These are phyloP conservation scores for Drosophila saltans DNA, from an alignment of 1,140 invertebrate species.

Conservation along the genomic window DNA sequence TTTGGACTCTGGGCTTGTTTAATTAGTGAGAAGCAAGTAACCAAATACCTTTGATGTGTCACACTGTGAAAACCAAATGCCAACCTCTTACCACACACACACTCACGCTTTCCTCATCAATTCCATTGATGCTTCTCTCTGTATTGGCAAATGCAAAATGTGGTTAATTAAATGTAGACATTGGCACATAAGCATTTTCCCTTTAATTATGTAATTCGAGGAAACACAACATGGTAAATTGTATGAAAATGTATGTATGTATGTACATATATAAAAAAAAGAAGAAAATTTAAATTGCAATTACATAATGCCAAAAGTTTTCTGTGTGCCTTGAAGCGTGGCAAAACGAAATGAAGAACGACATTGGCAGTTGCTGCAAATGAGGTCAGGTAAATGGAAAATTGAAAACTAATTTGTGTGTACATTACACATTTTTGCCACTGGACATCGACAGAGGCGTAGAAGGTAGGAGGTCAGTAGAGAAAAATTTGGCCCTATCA, in stretches of 20 bases:
- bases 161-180: slow-evolving; percentile 77
- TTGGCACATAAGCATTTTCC: slow-evolving; percentile 51
- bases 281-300: slow-evolving; percentile 5
- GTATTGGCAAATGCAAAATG: slow-evolving; percentile 45
- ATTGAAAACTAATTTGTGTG: slow-evolving; percentile 54
- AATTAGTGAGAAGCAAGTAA: slow-evolving; percentile 48
- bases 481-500: too few relatives aligned
- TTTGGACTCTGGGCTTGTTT: slow-evolving; percentile 41
- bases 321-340: slow-evolving; percentile 25
- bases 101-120: background rate
- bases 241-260: background rate
- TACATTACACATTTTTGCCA: slow-evolving; percentile 23
- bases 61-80: slow-evolving; percentile 18
- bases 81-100: background rate
- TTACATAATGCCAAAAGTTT: slow-evolving; percentile 27
- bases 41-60: slow-evolving; percentile 64
- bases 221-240: background rate
- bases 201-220: slow-evolving; percentile 4
- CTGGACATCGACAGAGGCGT: slow-evolving; percentile 11
- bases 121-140: slow-evolving; percentile 3
- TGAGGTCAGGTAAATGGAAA: slow-evolving; percentile 26
- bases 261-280: background rate
- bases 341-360: slow-evolving; percentile 40
- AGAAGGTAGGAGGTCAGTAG: slow-evolving; percentile 17
- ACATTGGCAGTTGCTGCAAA: slow-evolving; percentile 26